Evolutionary conservation across 1,140 invertebrate genomes (phyloP), one percentile per base, ranked within the genome.

Genomic region (Drosophila repleta): DNA sequence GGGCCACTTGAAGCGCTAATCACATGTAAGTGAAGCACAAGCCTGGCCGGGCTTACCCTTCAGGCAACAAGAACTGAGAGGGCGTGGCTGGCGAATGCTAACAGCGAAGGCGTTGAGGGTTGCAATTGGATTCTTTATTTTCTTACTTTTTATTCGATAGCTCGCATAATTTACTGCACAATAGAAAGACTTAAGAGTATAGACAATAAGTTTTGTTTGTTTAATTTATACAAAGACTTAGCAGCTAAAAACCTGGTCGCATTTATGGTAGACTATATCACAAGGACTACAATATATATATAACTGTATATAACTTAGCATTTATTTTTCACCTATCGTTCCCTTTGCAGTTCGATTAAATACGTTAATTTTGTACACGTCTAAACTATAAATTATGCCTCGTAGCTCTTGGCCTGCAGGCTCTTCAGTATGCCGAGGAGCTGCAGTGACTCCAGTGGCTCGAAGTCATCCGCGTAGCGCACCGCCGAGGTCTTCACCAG

Each of bases 381-480:
- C 13, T 24, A 48, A 20, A 2, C 13, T 29, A 8, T 1, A 21
- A 15, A 37, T 52, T 76, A 90, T n/a, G 79, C 72, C 61, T 90
- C 84, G 41, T 74, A 85, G 60, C 58, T 75, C 51, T 79, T 85
- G 37, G 85, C 78, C 57, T 90, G 89, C 46, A 90, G 70, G 53
- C 76, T 82, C 51, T 85, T 85, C 0, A 90, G 71, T 41, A 90
- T 90, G 61, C 89, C 89, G 60, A 90, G 48, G 57, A 90, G 53
- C 43, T 90, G 89, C 55, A 90, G 63, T 3, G 89, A 90, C 41
- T 90, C 89, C 15, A 90, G 58, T 0, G 89, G 90, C 62, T 90
- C 89, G 17, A 90, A 90, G 48, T 90, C 89, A 55, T 90, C 89
- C n/a, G 81, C 81, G 64, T 87, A 90, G 41, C 89, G 89, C 15